Base-by-base conservation (phyloP, 2,888 invertebrate genomes). In the Oasisia sp. region DNA sequence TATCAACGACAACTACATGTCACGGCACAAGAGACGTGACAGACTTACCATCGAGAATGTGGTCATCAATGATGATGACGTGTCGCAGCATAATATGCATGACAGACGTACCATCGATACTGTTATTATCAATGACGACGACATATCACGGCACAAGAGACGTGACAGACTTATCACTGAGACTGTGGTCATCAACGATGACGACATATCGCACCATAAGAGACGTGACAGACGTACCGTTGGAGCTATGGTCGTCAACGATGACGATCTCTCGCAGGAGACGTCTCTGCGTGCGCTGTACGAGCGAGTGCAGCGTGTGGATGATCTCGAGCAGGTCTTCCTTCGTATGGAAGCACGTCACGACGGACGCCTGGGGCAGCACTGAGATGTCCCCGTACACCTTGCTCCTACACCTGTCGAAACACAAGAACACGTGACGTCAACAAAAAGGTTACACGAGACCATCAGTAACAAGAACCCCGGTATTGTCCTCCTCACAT, bases 281-380 rank as follows among this genome's bases (percentile, higher is more conserved):
- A 0, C 95, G 93, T 0, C 96, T 94, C 2, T 98, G 98, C 1
- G 99, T 98, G 92, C 98, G 97, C 94, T 98, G 97, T 90, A 99
- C 95, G 91, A 99, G 97, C 0, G 98, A 98, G 95, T 98, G 97
- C 27, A 99, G 97, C 0, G 99, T 98, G 94, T 99, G 97, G 95
- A 98, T 96, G 1, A 99, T 97, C 0, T 98, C 98, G 94, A 98
- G 97, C 94, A 97, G 98, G 95, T 99, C 98, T 96, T 99, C 99
- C 8, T 44, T 32, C 96, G 99, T 99, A 96, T 98, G 99, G 96
- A 99, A 99, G 96, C 99, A 99, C 95, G 99, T 98, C 9, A 99
- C 97, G 89, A 99, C 97, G 90, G 98, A 98, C 0, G 98, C 98
- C 93, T 97, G 97, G 0, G 98, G 98, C 93, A 99, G 97, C 94